Evolutionary conservation across 53 echinoderm and acorn worm genomes (phyloP).

Genomic region (Holothuria leucospilota): DNA sequence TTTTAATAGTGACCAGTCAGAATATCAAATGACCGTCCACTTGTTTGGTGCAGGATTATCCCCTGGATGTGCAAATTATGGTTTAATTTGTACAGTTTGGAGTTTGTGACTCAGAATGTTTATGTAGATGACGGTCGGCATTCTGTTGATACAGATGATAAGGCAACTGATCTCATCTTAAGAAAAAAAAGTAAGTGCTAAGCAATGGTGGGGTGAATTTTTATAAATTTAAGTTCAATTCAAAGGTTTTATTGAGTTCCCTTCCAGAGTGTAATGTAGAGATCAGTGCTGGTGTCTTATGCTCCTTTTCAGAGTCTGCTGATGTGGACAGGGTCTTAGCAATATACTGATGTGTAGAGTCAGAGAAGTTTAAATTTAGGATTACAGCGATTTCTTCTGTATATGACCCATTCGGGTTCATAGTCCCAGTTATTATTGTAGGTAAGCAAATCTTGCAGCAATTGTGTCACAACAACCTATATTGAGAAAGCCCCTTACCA

Average conservation of each 20-base stretch:
- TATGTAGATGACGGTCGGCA: constrained; percentile 56
- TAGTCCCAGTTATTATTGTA: no score
- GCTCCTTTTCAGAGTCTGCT: no score
- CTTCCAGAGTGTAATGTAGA: constrained; percentile 48
- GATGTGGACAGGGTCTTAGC: no score
- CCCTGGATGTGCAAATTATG: constrained; percentile 61
- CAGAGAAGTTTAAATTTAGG: no score
- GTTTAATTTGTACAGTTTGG: no score
- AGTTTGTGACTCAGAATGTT: constrained; percentile 50
- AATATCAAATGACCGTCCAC: constrained; percentile 64
- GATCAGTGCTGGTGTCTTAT: not conserved
- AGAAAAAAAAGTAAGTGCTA: constrained; percentile 30
- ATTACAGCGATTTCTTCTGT: no score
- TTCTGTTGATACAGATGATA: constrained; percentile 47
- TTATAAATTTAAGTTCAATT: constrained; percentile 69
- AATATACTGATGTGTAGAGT: no score
- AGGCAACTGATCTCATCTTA: constrained; percentile 64
- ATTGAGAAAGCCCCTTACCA: constrained; percentile 58
- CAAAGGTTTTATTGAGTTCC: constrained; percentile 49
- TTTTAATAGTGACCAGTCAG: not conserved
- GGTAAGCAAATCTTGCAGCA: no score
- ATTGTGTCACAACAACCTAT: constrained; percentile 22
- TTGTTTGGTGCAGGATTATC: constrained; percentile 63
- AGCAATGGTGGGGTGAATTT: constrained; percentile 63
- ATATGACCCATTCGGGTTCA: no score